A percentile compares a stretch with the other conserved stretches of the same genome.
Evolutionary conservation across 2,888 invertebrate genomes (phyloP).

Genomic region (Philhelius pedissequus): DNA sequence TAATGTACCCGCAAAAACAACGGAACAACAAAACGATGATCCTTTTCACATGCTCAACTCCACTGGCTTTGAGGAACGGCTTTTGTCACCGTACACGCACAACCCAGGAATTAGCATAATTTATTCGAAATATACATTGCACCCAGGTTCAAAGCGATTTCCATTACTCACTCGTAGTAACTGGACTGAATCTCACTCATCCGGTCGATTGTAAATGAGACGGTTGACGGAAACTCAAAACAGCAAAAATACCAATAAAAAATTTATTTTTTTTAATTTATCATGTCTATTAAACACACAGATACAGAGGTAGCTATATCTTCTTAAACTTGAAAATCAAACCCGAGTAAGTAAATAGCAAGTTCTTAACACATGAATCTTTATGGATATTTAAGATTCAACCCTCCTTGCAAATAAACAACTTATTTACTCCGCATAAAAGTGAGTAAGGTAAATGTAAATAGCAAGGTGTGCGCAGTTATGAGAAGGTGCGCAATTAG

Average conservation of each 20-base stretch:
- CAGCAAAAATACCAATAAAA: neutral
- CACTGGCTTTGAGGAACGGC: slow-evolving; percentile 23
- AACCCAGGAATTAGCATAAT: slow-evolving; percentile 61
- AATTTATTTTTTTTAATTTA: neutral
- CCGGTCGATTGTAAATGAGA: slow-evolving; percentile 42
- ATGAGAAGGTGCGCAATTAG: slow-evolving; percentile 52
- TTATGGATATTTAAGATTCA: neutral
- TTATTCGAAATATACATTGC: slow-evolving; percentile 51
- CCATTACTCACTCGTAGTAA: slow-evolving; percentile 23
- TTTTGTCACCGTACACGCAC: slow-evolving; percentile 64
- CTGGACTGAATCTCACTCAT: slow-evolving; percentile 59
- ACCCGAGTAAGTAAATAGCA: slow-evolving; percentile 13
- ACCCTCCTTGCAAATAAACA: slow-evolving; percentile 30
- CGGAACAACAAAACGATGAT: slow-evolving; percentile 46
- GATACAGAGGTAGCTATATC: neutral
- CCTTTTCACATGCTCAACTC: slow-evolving; percentile 57
- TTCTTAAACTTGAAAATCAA: neutral
- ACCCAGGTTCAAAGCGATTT: slow-evolving; percentile 46
- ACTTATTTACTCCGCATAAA: slow-evolving; percentile 1
- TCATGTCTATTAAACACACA: neutral
- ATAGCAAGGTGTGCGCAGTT: slow-evolving; percentile 59
- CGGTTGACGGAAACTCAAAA: slow-evolving; percentile 37
- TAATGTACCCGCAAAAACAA: slow-evolving; percentile 53
- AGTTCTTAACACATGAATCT: slow-evolving; percentile 9
- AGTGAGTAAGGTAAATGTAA: slow-evolving; percentile 51